Base-by-base conservation (phyloP, 2,113 vertebrate species). In the Sceloporus undulatus region DNA sequence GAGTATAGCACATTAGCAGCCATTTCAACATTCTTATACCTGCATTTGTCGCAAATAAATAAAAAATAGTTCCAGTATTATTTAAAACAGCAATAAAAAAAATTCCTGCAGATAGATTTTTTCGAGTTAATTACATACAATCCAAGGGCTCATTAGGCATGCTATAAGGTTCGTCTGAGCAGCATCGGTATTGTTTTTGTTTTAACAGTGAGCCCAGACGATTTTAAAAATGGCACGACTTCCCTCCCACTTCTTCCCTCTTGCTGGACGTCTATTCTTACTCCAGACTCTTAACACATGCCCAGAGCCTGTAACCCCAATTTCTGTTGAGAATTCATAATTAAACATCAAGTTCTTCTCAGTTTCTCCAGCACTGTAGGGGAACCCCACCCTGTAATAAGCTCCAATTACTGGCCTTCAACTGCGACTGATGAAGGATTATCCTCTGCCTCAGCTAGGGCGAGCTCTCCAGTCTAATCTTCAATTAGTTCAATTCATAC, bases 361-460 rank as follows among this genome's bases (percentile, higher is more conserved):
- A 95, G 96, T 97, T 97, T 97, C 97, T 95, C 94, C 96, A 91
- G 94, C 97, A 91, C 95, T 91, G 93, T 94, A 96, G 97, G 97
- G 96, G 95, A 95, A 97, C 93, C 93, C 93, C 94, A 95, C 94
- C 96, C 95, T 96, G 97, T 98, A 97, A 98, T 96, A 95, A 96
- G 96, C 97, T 97, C 97, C 97, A 96, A 97, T 97, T 97, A 97
- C 96, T 94, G 95, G 94, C 87, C 96, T 93, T 95, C 95, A 93
- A 97, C 94, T 95, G 96, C 96, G 97, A 96, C 92, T 97, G 97
- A 98, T 97, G 97, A 98, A 97, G 97, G 97, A 98, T 98, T 98
- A 98, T 97, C 97, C 96, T 91, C 94, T 95, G 94, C 95, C 95
- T 93, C 96, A 93, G 96, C 95, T 96, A 96, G 91, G 92, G 96